Conservation (phyloP, 2,888 invertebrate species). For the Hyppa rectilinea region DNA sequence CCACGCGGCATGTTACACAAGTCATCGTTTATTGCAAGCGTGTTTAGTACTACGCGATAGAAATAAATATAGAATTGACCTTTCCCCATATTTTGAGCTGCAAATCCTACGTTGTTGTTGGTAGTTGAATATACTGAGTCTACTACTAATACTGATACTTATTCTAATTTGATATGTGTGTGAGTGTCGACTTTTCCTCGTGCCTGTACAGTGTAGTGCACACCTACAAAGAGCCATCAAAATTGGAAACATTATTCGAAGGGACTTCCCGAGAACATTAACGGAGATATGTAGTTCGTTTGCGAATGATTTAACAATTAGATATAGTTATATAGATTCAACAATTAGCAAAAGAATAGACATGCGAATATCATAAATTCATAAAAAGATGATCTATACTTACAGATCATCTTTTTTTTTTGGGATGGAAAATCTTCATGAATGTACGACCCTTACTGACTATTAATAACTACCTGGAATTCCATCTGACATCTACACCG, state of each 20-base stretch:
- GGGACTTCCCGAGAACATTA: not conserved
- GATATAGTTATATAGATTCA: no score
- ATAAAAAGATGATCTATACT: no score
- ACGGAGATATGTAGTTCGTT: not conserved
- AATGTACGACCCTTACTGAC: no score
- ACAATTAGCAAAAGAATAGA: not conserved
- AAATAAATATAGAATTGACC: not conserved
- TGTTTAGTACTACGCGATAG: not conserved
- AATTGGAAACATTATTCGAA: not conserved
- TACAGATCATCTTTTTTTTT: no score
- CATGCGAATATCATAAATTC: no score
- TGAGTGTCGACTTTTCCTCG: not conserved
- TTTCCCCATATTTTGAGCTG: constrained; percentile 3
- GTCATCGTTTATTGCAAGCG: not conserved
- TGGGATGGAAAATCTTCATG: no score
- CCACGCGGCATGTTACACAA: constrained; percentile 22
- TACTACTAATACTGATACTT: no score
- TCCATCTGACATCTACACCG: no score
- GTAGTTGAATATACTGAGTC: not conserved
- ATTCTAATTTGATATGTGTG: no score
- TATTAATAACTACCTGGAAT: no score
- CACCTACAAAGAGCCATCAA: not conserved
- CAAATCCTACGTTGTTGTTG: not conserved
- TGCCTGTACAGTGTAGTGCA: no score
- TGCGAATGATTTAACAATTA: not conserved